Conservation (phyloP, 2,888 invertebrate species). For the Cantharis rufa region DNA sequence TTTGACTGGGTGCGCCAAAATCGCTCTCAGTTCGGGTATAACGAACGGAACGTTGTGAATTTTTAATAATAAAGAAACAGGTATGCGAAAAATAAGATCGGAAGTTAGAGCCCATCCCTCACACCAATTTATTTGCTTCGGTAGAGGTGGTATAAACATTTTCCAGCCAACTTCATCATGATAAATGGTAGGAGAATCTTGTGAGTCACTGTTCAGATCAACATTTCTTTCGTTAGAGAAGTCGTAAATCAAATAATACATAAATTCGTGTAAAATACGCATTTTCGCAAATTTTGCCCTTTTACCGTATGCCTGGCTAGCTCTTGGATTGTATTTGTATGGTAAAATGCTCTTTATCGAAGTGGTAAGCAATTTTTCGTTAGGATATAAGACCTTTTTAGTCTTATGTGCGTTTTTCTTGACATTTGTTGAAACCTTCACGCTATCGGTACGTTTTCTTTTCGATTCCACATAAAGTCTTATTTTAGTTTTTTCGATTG, state of each 20-base stretch:
- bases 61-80: slow-evolving; percentile 71
- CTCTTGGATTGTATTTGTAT: slow-evolving; percentile 38
- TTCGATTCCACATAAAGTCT: slow-evolving; percentile 54
- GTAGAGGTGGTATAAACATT: slow-evolving; percentile 73
- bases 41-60: slow-evolving; percentile 64
- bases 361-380: slow-evolving; percentile 9
- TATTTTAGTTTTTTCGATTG: slow-evolving; percentile 66
- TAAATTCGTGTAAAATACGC: slow-evolving; percentile 67
- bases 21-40: slow-evolving; percentile 62
- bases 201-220: slow-evolving; percentile 51
- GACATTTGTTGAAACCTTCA: not conserved
- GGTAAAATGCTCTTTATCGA: slow-evolving; percentile 1
- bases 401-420: not conserved
- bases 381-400: not conserved
- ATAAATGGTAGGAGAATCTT: slow-evolving; percentile 58
- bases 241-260: slow-evolving; percentile 71
- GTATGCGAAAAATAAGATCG: slow-evolving; percentile 71
- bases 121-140: slow-evolving; percentile 62
- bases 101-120: slow-evolving; percentile 71
- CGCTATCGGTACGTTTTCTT: slow-evolving; percentile 17
- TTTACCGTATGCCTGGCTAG: slow-evolving; percentile 58
- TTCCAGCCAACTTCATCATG: slow-evolving; percentile 66
- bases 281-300: slow-evolving; percentile 71
- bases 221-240: slow-evolving; percentile 39
- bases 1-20: slow-evolving; percentile 68